Evolutionary conservation across 2,113 vertebrate species (phyloP), one percentile per base, ranked within the genome.

Genomic region (Rhea americana): DNA sequence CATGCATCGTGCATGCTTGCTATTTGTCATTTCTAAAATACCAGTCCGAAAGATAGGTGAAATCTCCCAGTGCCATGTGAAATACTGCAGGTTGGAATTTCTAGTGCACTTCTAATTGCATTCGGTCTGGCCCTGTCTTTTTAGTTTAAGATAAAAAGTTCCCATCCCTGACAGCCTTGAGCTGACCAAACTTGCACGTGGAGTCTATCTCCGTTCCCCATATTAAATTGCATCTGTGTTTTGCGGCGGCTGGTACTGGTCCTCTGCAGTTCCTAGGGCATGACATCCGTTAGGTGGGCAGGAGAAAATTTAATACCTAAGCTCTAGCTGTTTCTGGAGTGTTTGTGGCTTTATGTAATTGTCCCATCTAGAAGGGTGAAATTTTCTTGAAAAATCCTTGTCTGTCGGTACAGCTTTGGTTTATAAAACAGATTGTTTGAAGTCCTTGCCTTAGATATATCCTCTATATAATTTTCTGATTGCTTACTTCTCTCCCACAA

Each of bases 371-470:
- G 50, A 90, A 65, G 28, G 53, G 68, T 35, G 63, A 91, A 88
- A 66, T 92, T 88, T 80, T 70, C 67, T 61, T 83, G 68, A 85
- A 76, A 92, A 95, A 75, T 51, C 35, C 51, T 87, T 50, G 39
- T 84, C 84, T 82, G 1, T 56, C 53, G 35, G 3, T 56, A 26
- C 53, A 61, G 87, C 53, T 80, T 32, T 68, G 28, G 4, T 79
- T 73, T 83, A 30, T 58, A 62, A 63, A 0, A 6, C 4, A 73
- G 73, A 6, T 35, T 65, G n/a, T 41, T 74, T 72, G 89, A 87
- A 93, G 66, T 71, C 77, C 66, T 89, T 74, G 77, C 94, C 83
- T 82, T 47, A 53, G 77, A 89, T 51, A 58, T 47, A 24, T 1
- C 47, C 70, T 25, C 67, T 0, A 0, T 62, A 32, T 41, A 1